Percentiles rank a stretch among this genome's conserved stretches.
Conservation (phyloP, 2,888 invertebrate genomes). For the Rhagophthalmus giganteus region DNA sequence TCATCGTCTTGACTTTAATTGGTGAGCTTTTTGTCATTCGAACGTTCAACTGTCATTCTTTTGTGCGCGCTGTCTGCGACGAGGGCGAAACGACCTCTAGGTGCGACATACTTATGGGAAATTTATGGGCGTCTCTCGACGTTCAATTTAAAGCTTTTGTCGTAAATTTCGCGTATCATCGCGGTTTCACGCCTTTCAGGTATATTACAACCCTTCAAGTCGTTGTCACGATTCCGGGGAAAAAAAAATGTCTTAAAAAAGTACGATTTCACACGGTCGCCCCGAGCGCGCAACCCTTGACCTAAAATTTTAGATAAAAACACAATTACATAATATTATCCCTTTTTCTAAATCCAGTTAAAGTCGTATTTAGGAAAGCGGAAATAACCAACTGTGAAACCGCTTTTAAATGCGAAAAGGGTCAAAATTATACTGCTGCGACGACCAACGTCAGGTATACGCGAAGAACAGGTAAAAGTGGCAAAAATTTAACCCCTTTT, state of each 20-base stretch:
- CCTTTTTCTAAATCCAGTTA: slow-evolving; percentile 48
- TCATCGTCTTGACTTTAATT: slow-evolving; percentile 26
- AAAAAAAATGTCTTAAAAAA: slow-evolving; percentile 32
- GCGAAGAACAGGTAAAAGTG: slow-evolving; percentile 29
- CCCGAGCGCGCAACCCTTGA: slow-evolving; percentile 34
- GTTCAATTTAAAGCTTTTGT: slow-evolving; percentile 24
- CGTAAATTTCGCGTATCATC: slow-evolving; percentile 28
- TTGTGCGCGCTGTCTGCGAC: slow-evolving; percentile 3
- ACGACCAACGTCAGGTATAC: slow-evolving; percentile 27
- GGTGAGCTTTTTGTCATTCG: slow-evolving; percentile 17
- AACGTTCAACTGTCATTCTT: slow-evolving; percentile 21
- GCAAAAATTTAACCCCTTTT: slow-evolving; percentile 26
- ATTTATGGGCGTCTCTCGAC: slow-evolving; percentile 16
- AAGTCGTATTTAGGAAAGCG: slow-evolving; percentile 44
- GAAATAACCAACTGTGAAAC: slow-evolving; percentile 49
- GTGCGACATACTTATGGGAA: slow-evolving; percentile 24
- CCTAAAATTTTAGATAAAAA: slow-evolving; percentile 35
- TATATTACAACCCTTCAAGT: slow-evolving; percentile 25
- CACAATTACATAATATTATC: slow-evolving; percentile 37
- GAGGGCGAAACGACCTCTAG: slow-evolving; percentile 1
- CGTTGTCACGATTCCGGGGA: slow-evolving; percentile 24
- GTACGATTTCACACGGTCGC: slow-evolving; percentile 49
- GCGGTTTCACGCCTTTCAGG: slow-evolving; percentile 30
- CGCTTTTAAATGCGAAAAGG: slow-evolving; percentile 41
- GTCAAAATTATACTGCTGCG: slow-evolving; percentile 15